Evolutionary conservation across 1,140 invertebrate genomes (phyloP).

Genomic region (Leptopilina boulardi): DNA sequence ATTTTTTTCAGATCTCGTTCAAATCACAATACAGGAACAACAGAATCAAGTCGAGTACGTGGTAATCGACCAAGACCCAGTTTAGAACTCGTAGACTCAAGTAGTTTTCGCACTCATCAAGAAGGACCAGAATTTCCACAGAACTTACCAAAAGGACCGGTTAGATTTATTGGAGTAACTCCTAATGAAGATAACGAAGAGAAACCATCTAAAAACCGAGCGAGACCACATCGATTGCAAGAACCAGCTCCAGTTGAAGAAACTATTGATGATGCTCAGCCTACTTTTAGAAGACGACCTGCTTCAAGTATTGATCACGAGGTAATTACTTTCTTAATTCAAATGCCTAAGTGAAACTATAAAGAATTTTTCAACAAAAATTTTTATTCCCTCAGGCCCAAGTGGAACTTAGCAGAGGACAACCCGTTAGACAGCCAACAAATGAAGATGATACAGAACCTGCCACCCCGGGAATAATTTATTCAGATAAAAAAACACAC

Average conservation of each 20-base stretch:
- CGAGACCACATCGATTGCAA: conserved; percentile 62
- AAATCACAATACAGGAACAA: conserved; percentile 71
- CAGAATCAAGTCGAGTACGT: conserved; percentile 73
- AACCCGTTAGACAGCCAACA: conserved; percentile 49
- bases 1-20: conserved; percentile 64
- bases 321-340: conserved; percentile 48
- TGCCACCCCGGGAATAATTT: conserved; percentile 31
- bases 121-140: conserved; percentile 76
- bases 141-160: conserved; percentile 76
- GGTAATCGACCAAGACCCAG: conserved; percentile 81
- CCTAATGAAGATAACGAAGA: conserved; percentile 77
- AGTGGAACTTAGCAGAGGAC: conserved; percentile 62
- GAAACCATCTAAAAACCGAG: conserved; percentile 56
- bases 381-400: conserved; percentile 49
- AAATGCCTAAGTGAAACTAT: not conserved
- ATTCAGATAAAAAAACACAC: conserved; percentile 35
- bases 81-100: conserved; percentile 86
- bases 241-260: conserved; percentile 64
- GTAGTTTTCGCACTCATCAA: conserved; percentile 85
- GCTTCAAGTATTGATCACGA: conserved; percentile 48
- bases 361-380: no score
- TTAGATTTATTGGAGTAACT: conserved; percentile 78
- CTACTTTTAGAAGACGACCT: conserved; percentile 60
- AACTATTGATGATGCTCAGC: conserved; percentile 52
- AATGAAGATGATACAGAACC: conserved; percentile 56